These are phyloP conservation scores for Drosophila rellima DNA, from an alignment of 2,888 invertebrate genomes.

Conservation along the genomic window DNA sequence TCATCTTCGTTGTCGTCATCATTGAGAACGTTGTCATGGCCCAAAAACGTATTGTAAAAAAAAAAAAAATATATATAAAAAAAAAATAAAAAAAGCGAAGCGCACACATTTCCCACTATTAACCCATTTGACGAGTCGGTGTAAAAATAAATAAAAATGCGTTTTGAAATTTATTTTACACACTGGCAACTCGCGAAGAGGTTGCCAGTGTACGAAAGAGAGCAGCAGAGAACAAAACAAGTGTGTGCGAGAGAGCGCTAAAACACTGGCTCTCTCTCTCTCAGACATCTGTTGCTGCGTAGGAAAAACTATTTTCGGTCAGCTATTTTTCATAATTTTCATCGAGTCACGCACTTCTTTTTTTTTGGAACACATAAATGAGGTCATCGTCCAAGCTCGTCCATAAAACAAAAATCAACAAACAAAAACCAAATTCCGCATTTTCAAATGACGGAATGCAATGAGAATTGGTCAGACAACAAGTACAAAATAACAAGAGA, in stretches of 20 bases:
- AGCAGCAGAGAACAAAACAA: background rate
- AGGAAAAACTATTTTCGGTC: constrained; percentile 56
- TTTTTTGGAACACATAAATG: constrained; percentile 53
- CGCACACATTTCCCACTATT: constrained; percentile 66
- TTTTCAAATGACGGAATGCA: constrained; percentile 49
- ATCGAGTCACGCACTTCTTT: constrained; percentile 58
- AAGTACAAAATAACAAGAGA: constrained; percentile 31
- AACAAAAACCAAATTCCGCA: constrained; percentile 53
- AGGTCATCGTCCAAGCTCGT: constrained; percentile 71
- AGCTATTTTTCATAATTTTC: constrained; percentile 55
- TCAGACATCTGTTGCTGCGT: constrained; percentile 50
- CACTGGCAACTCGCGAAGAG: constrained; percentile 41
- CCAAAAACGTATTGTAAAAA: constrained; percentile 22
- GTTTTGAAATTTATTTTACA: constrained; percentile 30
- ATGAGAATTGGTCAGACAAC: constrained; percentile 22
- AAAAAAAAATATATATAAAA: background rate
- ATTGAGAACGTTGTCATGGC: constrained; percentile 42
- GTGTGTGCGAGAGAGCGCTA: constrained; percentile 2
- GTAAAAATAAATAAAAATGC: constrained; percentile 72
- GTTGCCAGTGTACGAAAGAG: background rate
- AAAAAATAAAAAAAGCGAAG: background rate
- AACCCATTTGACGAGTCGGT: constrained; percentile 71
- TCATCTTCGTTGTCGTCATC: constrained; percentile 16
- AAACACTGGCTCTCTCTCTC: background rate
- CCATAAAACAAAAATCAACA: constrained; percentile 23